phyloP scores from a whole-genome alignment of 2,888 invertebrate genomes.

The Drosophila infuscata region DNA sequence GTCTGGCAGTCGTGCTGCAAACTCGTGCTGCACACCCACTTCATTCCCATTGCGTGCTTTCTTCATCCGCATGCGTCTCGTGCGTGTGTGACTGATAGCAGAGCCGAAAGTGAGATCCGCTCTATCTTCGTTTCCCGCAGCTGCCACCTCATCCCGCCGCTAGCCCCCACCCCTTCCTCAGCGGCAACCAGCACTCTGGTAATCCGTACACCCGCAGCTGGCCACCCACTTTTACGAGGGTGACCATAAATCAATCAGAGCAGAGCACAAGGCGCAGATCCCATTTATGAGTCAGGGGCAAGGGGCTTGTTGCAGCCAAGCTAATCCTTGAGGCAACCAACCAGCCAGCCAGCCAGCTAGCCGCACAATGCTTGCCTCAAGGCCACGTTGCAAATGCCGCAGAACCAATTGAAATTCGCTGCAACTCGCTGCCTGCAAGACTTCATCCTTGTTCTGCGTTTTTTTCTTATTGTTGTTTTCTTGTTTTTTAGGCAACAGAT shows the following conservation, averaged over 20 bases:
- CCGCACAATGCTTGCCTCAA: slow-evolving; percentile 30
- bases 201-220: slow-evolving; percentile 45
- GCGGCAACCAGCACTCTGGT: slow-evolving; percentile 3
- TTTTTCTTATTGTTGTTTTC: background rate
- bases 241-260: slow-evolving; percentile 80
- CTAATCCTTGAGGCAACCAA: slow-evolving; percentile 47
- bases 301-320: slow-evolving; percentile 7
- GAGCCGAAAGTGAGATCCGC: slow-evolving; percentile 37
- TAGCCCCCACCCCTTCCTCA: background rate
- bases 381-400: slow-evolving; percentile 42
- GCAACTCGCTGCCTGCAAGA: slow-evolving; percentile 30
- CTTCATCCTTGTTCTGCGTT: slow-evolving; percentile 3
- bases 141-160: background rate
- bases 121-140: slow-evolving; percentile 15
- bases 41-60: slow-evolving; percentile 2
- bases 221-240: slow-evolving; percentile 51
- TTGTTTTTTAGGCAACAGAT: slow-evolving; percentile 7
- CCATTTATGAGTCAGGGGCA: slow-evolving; percentile 50
- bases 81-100: slow-evolving; percentile 58
- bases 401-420: slow-evolving; percentile 29
- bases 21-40: background rate
- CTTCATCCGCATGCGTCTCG: slow-evolving; percentile 9
- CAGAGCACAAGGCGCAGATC: slow-evolving; percentile 44
- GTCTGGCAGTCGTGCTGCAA: background rate
- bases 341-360: slow-evolving; percentile 17